These are phyloP conservation scores for Drosophila algonquin DNA, from an alignment of 2,888 invertebrate genomes.

Conservation along the genomic window DNA sequence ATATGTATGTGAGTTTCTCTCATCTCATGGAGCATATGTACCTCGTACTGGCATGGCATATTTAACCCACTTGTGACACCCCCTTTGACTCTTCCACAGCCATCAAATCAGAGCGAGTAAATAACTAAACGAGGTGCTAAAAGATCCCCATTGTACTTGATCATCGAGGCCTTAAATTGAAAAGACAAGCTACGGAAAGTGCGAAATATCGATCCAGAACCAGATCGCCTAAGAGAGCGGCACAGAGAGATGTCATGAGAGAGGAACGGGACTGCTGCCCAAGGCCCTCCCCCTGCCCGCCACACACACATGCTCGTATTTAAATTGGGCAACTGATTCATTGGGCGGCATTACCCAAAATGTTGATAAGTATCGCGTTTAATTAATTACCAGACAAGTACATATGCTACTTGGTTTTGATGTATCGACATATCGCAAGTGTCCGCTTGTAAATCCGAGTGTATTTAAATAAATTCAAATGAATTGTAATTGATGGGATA, in stretches of 20 bases:
- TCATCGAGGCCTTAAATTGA: conserved; percentile 48
- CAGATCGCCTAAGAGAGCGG: conserved; percentile 27
- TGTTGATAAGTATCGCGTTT: conserved; percentile 62
- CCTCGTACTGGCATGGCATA: background rate
- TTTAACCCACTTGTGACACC: conserved; percentile 1
- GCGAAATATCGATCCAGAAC: conserved; percentile 44
- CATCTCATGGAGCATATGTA: background rate
- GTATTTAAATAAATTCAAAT: conserved; percentile 78
- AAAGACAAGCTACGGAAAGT: conserved; percentile 45
- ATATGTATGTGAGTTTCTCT: background rate
- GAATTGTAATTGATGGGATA: conserved; percentile 71
- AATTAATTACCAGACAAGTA: conserved; percentile 67
- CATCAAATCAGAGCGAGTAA: conserved; percentile 66
- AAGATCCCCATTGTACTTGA: conserved; percentile 52
- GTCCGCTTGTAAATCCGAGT: conserved; percentile 60
- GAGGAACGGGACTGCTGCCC: background rate
- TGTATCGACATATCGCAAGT: conserved; percentile 46
- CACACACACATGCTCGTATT: conserved; percentile 30
- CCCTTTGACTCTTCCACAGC: conserved; percentile 10
- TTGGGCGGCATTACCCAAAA: conserved; percentile 53
- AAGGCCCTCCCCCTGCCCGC: conserved; percentile 3
- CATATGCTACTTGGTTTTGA: conserved; percentile 47
- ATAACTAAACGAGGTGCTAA: conserved; percentile 68
- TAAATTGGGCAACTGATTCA: conserved; percentile 62
- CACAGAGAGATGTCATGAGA: background rate